A percentile compares a stretch with the other conserved stretches of the same genome.
Evolutionary conservation across 2,113 vertebrate species (phyloP).

Genomic region (Camelus dromedarius): DNA sequence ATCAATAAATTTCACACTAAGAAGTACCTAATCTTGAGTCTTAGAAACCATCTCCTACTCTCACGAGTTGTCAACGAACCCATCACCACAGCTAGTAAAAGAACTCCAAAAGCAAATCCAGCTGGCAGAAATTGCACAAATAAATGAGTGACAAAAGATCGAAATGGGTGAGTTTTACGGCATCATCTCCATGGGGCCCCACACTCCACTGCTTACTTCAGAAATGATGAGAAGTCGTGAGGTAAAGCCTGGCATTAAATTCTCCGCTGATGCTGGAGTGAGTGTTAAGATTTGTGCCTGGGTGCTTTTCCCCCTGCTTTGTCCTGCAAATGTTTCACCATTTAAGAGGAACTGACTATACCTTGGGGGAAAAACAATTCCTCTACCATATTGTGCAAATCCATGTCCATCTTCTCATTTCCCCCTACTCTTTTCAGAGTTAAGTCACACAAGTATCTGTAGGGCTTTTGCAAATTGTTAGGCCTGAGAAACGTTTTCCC

Average conservation of each 20-base stretch:
- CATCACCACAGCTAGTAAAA: not conserved
- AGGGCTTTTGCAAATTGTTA: conserved; percentile 30
- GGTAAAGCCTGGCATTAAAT: not conserved
- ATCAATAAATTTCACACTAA: not conserved
- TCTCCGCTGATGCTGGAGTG: not conserved
- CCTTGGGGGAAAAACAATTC: not conserved
- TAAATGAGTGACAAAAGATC: not conserved
- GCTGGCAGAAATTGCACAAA: not conserved
- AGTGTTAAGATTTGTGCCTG: not conserved
- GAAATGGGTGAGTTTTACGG: not conserved
- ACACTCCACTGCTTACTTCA: not conserved
- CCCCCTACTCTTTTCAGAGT: not conserved
- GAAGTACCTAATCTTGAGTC: not conserved
- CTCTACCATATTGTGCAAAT: not conserved
- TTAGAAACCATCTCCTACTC: not conserved
- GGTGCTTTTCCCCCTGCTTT: not conserved
- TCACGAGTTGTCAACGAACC: not conserved
- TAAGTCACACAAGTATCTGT: not conserved
- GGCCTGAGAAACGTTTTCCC: not conserved
- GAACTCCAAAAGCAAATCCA: not conserved
- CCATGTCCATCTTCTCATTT: not conserved
- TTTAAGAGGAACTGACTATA: not conserved
- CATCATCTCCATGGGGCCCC: not conserved
- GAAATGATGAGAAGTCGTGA: not conserved
- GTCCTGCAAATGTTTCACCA: not conserved